These are phyloP conservation scores for Salarias fasciatus DNA, from an alignment of 2,797 vertebrate species.

Conservation along the genomic window DNA sequence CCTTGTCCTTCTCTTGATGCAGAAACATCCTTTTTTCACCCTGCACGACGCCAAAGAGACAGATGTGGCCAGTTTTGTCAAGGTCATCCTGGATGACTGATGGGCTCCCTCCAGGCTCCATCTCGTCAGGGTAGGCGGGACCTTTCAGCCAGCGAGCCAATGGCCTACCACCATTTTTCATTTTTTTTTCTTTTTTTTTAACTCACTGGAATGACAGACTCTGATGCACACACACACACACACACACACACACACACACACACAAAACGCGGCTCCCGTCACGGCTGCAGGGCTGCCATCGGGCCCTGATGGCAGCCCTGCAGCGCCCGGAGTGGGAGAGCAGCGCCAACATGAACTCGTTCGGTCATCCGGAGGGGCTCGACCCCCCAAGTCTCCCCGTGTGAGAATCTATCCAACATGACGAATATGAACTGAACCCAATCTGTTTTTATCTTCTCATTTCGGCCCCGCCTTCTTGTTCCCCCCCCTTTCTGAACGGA, in stretches of 20 bases:
- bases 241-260: constrained; percentile 63
- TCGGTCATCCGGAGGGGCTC: constrained; percentile 64
- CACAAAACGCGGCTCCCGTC: constrained; percentile 21
- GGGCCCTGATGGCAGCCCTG: constrained; percentile 64
- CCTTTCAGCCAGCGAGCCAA: constrained; percentile 64
- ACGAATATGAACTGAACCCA: constrained; percentile 65
- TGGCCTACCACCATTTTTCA: constrained; percentile 55
- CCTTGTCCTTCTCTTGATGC: constrained; percentile 11
- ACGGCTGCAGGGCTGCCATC: too few species aligned
- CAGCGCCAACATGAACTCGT: constrained; percentile 62
- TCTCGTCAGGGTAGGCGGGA: constrained; percentile 56
- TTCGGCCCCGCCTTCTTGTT: constrained; percentile 16
- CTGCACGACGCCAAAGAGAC: constrained; percentile 96
- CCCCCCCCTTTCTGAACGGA: constrained; percentile 50
- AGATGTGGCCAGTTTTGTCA: constrained; percentile 96
- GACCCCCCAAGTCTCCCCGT: constrained; percentile 61
- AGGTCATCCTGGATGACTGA: constrained; percentile 93
- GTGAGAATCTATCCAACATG: constrained; percentile 60
- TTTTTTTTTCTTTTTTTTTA: constrained; percentile 25
- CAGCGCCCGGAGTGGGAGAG: constrained; percentile 62
- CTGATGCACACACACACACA: constrained; percentile 59
- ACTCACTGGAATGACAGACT: constrained; percentile 80
- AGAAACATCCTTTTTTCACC: constrained; percentile 94
- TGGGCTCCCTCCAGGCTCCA: constrained; percentile 44
- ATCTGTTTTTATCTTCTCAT: constrained; percentile 37